Conservation (phyloP, 2,888 invertebrate genomes). For the Macrosoma leucophasiata region DNA sequence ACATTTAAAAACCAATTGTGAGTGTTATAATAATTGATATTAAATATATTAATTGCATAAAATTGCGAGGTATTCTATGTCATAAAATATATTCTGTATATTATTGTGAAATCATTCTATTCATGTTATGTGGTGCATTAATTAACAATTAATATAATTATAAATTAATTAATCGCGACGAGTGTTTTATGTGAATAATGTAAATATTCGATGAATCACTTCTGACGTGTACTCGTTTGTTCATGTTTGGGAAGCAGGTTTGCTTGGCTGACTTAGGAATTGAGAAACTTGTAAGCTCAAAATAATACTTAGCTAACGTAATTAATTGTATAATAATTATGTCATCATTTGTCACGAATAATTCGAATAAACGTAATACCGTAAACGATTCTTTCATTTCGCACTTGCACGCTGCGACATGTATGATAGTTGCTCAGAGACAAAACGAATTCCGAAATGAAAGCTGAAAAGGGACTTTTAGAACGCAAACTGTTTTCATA, state of each 20-base stretch:
- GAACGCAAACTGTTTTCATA: slow-evolving; percentile 52
- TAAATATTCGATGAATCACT: slow-evolving; percentile 42
- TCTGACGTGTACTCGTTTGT: slow-evolving; percentile 34
- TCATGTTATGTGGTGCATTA: slow-evolving; percentile 26
- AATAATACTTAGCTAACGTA: slow-evolving; percentile 42
- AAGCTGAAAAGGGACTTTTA: slow-evolving; percentile 24
- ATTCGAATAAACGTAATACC: slow-evolving; percentile 63
- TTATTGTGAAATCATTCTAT: slow-evolving; percentile 21
- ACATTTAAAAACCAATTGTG: background rate
- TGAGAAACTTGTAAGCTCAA: slow-evolving; percentile 71
- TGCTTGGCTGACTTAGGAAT: slow-evolving; percentile 69
- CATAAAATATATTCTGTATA: slow-evolving; percentile 21
- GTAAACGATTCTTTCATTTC: too few species aligned
- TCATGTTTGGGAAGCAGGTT: slow-evolving; percentile 40
- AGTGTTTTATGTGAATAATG: slow-evolving; percentile 34
- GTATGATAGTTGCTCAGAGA: too few species aligned
- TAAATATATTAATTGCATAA: too few species aligned
- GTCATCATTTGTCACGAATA: slow-evolving; percentile 68
- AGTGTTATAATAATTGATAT: too few species aligned
- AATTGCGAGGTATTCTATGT: too few species aligned
- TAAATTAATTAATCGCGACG: slow-evolving; percentile 25
- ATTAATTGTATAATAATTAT: slow-evolving; percentile 47
- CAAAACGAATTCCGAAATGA: too few species aligned
- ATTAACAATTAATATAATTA: too few species aligned
- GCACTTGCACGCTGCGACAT: too few species aligned